Base-by-base conservation (phyloP, 2,797 vertebrate species). In the Periparus ater region DNA sequence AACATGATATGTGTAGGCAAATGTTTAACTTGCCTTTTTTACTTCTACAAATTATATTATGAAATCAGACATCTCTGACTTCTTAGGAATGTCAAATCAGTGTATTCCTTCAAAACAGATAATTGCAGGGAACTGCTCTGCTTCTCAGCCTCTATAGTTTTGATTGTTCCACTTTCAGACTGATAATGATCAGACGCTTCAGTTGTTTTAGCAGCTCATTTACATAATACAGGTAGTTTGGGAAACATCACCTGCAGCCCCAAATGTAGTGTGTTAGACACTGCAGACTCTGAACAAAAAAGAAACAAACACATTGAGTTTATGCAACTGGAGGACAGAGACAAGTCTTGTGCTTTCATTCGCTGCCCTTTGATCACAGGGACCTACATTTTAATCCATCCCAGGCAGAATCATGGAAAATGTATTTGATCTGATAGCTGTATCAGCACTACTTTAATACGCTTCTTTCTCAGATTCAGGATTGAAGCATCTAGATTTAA, bases 81-180 rank as follows among this genome's bases (percentile, higher is more conserved):
- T 98, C 97, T 98, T 98, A 98, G 95, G 97, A 97, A 97, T 97
- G 96, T 98, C 98, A 98, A 98, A 98, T 97, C 97, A 97, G 95
- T 83, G 96, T 96, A 96, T 97, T 97, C 96, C 97, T 97, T 97
- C 97, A 97, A 98, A 97, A 98, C 94, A 97, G 97, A 96, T 98
- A 98, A 98, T 98, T 98, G 97, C 96, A 97, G 93, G 44, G 96
- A 90, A 85, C 94, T 96, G 91, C 90, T 97, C 93, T 96, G 96
- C 95, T 96, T 96, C 96, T 96, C 89, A 93, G 93, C 95, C 97
- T 91, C 88, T 74, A 94, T 92, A 92, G 93, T 97, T 81, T 90
- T 97, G 97, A 96, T 97, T 97, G 96, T 97, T 97, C 97, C 92
- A 93, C 95, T 97, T 96, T 94, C 91, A 96, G 90, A 76, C 94